These are phyloP conservation scores for Clavelina lepadiformis DNA, from an alignment of 23 tunicate species.

Conservation along the genomic window DNA sequence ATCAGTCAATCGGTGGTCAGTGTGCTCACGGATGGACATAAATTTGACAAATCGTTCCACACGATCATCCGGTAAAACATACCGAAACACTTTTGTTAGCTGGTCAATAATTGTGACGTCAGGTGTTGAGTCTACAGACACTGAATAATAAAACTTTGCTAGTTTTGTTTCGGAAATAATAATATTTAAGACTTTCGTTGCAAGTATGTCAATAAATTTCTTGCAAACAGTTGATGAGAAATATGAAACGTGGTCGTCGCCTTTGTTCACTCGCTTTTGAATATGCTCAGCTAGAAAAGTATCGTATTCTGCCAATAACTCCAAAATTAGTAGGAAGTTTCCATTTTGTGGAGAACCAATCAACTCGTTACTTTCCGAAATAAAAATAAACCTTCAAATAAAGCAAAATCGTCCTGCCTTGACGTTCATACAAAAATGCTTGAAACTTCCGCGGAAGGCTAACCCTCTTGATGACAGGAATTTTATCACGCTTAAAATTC, in stretches of 20 bases:
- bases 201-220: slow-evolving; percentile 25
- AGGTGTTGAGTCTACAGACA: slow-evolving; percentile 26
- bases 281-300: slow-evolving; percentile 34
- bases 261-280: slow-evolving; percentile 17
- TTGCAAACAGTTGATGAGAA: slow-evolving; percentile 39
- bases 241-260: slow-evolving; percentile 32
- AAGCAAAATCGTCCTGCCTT: too few species aligned
- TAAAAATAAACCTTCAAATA: too few species aligned
- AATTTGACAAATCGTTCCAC: slow-evolving; percentile 31
- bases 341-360: slow-evolving; percentile 28
- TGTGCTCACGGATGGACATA: slow-evolving; percentile 28
- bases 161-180: slow-evolving; percentile 38
- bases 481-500: slow-evolving; percentile 20
- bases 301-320: slow-evolving; percentile 21
- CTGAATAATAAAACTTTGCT: slow-evolving; percentile 18
- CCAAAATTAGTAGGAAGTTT: slow-evolving; percentile 31
- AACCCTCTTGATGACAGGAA: slow-evolving; percentile 18
- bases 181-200: slow-evolving; percentile 14
- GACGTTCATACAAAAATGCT: too few species aligned
- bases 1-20: slow-evolving; percentile 26
- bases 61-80: slow-evolving; percentile 18
- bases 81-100: slow-evolving; percentile 32
- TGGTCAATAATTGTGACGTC: slow-evolving; percentile 25
- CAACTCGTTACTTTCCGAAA: too few species aligned
- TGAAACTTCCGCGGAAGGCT: slow-evolving; percentile 32